These are phyloP conservation scores for Bryconaethiops microstoma DNA, from an alignment of 2,797 vertebrate species.

Conservation along the genomic window DNA sequence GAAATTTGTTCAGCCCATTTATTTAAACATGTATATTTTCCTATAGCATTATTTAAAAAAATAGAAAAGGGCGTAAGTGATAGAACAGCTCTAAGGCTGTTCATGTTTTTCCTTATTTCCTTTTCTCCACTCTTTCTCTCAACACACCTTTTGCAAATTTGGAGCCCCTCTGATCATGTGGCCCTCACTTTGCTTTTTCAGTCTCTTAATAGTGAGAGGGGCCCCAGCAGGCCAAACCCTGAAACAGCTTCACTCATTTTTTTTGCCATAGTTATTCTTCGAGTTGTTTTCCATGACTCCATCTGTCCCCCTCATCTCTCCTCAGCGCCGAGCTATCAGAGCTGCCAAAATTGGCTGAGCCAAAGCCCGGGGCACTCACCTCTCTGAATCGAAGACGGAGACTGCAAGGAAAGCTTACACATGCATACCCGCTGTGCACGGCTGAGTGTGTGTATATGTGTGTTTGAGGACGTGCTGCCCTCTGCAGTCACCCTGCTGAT, in stretches of 20 bases:
- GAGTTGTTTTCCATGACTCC: constrained; percentile 3
- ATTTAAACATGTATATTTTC: too few relatives aligned
- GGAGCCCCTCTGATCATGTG: neutral
- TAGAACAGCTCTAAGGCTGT: neutral
- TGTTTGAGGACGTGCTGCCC: neutral
- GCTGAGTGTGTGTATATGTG: neutral
- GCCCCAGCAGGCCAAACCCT: neutral
- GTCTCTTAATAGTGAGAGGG: neutral
- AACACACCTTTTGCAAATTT: neutral
- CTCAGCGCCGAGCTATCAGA: neutral
- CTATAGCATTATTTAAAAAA: too few relatives aligned
- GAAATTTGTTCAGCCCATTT: too few relatives aligned
- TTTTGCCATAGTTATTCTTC: neutral
- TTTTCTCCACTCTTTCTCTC: neutral
- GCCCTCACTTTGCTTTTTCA: constrained; percentile 18
- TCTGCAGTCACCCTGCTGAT: constrained; percentile 42
- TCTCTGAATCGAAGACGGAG: constrained; percentile 12
- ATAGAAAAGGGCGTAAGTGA: too few relatives aligned
- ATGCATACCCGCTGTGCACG: neutral
- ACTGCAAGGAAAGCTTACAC: constrained; percentile 3
- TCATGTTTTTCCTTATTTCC: neutral
- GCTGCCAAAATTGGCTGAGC: constrained; percentile 27
- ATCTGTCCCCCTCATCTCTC: constrained; percentile 11
- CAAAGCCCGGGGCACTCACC: constrained; percentile 6
- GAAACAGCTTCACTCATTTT: neutral